These are phyloP conservation scores for Lampropteryx suffumata DNA, from an alignment of 2,888 invertebrate species.

Conservation along the genomic window DNA sequence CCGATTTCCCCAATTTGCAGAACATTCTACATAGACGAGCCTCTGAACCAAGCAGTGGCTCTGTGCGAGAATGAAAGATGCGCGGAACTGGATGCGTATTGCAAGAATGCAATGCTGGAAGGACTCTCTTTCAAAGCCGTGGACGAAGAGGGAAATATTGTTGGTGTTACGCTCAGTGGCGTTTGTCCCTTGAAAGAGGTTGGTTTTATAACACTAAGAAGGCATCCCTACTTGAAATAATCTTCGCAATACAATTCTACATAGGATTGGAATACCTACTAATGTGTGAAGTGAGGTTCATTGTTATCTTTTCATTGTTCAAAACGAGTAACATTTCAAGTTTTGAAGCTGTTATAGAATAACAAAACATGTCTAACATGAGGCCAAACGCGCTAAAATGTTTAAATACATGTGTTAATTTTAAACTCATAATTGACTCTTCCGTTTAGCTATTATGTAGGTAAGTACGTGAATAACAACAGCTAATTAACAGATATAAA, in stretches of 20 bases:
- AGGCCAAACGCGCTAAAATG: neutral
- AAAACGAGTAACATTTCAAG: neutral
- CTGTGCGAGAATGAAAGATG: conserved; percentile 72
- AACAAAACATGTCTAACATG: neutral
- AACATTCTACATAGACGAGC: conserved; percentile 85
- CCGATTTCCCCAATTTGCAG: conserved; percentile 47
- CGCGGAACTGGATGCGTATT: conserved; percentile 85
- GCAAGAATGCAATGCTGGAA: conserved; percentile 78
- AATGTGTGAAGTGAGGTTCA: neutral
- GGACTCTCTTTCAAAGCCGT: conserved; percentile 85
- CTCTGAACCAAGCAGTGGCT: conserved; percentile 80
- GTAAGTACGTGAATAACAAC: neutral
- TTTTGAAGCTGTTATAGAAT: neutral
- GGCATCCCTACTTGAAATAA: too few species aligned
- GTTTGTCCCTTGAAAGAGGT: conserved; percentile 60
- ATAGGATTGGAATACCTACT: too few species aligned
- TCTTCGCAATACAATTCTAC: too few species aligned
- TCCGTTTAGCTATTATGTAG: conserved; percentile 2
- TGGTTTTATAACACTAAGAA: too few species aligned
- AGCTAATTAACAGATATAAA: too few species aligned
- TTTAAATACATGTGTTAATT: conserved; percentile 2
- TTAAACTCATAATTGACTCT: conserved; percentile 8
- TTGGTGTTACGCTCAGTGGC: conserved; percentile 83
- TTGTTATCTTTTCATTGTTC: neutral
- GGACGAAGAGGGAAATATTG: conserved; percentile 79